Evolutionary conservation across 2,797 vertebrate species (phyloP).

Genomic region (Salmo trutta): DNA sequence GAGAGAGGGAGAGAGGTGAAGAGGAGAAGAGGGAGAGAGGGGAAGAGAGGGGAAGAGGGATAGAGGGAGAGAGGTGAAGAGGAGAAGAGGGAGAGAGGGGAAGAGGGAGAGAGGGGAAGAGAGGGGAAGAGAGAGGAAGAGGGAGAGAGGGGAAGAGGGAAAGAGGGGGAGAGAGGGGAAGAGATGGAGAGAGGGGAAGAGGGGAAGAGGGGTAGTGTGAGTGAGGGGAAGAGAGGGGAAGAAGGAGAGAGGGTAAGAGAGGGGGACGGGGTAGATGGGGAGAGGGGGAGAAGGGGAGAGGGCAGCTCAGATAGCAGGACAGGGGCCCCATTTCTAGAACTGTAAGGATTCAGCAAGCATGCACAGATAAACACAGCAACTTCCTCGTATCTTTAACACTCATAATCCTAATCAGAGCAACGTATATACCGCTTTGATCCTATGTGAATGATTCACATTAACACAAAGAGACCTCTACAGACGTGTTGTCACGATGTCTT

Average conservation of each 20-base stretch:
- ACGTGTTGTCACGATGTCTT: neutral
- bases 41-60: too few species aligned
- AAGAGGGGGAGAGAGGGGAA: rapidly evolving
- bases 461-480: neutral
- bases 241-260: too few species aligned
- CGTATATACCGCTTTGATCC: constrained; percentile 3
- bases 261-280: too few species aligned
- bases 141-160: rapidly evolving
- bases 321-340: constrained; percentile 14
- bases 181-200: too few species aligned
- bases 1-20: too few species aligned
- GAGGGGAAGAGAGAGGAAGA: too few species aligned
- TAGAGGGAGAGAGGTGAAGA: too few species aligned
- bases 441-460: neutral
- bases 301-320: too few species aligned
- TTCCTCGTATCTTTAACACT: neutral
- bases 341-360: constrained; percentile 9
- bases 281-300: too few species aligned
- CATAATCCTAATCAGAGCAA: neutral
- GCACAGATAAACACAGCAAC: neutral
- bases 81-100: rapidly evolving
- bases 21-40: too few species aligned
- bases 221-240: too few species aligned
- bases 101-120: rapidly evolving
- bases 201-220: rapidly evolving